Base-by-base conservation (phyloP, 2,888 invertebrate species). In the Nezara viridula region DNA sequence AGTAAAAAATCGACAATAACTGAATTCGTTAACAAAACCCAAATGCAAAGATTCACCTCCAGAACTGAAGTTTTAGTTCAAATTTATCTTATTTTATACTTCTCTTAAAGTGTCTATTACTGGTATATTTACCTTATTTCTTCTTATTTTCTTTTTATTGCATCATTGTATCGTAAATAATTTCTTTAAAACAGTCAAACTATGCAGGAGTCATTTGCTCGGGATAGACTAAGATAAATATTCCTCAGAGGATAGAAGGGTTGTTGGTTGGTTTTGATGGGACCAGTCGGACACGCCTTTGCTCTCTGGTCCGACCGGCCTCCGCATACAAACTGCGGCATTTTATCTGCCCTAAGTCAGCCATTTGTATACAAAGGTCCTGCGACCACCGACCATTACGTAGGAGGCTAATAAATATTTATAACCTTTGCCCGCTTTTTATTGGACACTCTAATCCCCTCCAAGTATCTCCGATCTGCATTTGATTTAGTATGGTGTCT, bases 351-450 rank as follows among this genome's bases (percentile, higher is more conserved):
- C 44, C 81, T 44, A 81, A 81, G 47, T 81, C 44, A 47, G 44
- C 81, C 81, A 81, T 81, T 81, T 81, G 81, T 81, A 81, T 81
- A 81, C 81, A 81, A n/a, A 81, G 81, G 81, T 44, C 81, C 81
- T 47, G n/a, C n/a, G 12, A 81, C 40, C 44, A 47, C 44, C 81
- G 81, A n/a, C 81, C 81, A 81, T 81, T 47, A 81, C 81, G n/a
- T 81, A 44, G 44, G 44, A 44, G 44, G n/a, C 81, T 81, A 44
- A 81, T 81, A 81, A 81, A 81, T 81, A 81, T 81, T 81, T 81
- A 81, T 81, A 81, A 81, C 81, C 81, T 47, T 44, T n/a, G 81
- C 81, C 44, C 81, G 44, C 24, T 81, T 81, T 81, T 81, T 81
- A 81, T 81, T 81, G 81, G 81, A n/a, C 81, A 44, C 44, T 81